Percentiles rank a stretch among this genome's conserved stretches.
These are phyloP conservation scores for Actinopyga echinites DNA, from an alignment of 53 echinoderm and acorn worm genomes.

Conservation along the genomic window DNA sequence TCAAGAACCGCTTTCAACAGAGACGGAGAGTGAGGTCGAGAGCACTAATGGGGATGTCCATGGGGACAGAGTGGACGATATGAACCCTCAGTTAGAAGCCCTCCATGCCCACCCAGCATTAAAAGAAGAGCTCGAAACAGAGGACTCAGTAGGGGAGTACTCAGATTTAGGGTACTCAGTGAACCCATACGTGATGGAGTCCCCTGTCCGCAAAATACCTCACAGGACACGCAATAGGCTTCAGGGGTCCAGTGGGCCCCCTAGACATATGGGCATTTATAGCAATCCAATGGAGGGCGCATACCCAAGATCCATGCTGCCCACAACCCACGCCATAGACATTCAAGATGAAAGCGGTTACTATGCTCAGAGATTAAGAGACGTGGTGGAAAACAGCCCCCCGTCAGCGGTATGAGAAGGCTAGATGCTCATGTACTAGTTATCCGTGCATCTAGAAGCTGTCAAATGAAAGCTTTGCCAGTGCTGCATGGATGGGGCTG, in stretches of 20 bases:
- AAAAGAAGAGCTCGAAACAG: constrained; percentile 53
- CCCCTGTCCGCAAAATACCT: constrained; percentile 56
- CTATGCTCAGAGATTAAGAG: constrained; percentile 67
- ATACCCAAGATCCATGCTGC: background rate
- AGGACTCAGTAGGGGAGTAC: constrained; percentile 62
- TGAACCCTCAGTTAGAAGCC: constrained; percentile 75
- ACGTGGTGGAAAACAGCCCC: constrained; percentile 72
- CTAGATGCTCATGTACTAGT: background rate
- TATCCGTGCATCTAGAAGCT: background rate
- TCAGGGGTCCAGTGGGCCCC: constrained; percentile 36
- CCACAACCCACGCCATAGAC: constrained; percentile 34
- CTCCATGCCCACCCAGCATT: constrained; percentile 64
- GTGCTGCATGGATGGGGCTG: background rate
- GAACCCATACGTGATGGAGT: constrained; percentile 56
- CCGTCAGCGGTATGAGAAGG: constrained; percentile 65
- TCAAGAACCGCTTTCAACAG: constrained; percentile 7
- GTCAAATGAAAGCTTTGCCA: too few species aligned
- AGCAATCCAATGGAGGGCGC: constrained; percentile 53
- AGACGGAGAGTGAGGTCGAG: constrained; percentile 36
- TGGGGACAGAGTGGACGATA: constrained; percentile 63
- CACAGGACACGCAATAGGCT: constrained; percentile 53
- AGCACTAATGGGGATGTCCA: constrained; percentile 39
- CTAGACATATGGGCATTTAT: constrained; percentile 56
- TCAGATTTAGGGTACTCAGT: constrained; percentile 47
- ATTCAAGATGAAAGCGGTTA: constrained; percentile 42